Percentiles rank a stretch among this genome's conserved stretches.
Conservation (phyloP, 2,113 vertebrate species). For the Entelurus aequoreus region DNA sequence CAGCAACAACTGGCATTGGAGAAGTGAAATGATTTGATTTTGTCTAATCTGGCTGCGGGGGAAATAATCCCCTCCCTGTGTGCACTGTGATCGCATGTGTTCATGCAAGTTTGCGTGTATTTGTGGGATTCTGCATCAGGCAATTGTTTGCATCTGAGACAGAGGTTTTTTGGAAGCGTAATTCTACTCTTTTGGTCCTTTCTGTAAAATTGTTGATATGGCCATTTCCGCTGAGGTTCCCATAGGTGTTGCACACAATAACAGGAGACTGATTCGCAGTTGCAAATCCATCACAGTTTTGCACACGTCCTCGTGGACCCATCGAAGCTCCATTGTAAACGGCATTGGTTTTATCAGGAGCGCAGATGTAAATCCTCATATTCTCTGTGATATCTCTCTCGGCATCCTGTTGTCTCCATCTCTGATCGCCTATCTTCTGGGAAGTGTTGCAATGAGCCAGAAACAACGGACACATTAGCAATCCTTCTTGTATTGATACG, state of each 20-base stretch:
- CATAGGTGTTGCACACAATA: conserved; percentile 50
- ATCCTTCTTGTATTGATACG: conserved; percentile 45
- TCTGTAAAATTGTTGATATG: conserved; percentile 44
- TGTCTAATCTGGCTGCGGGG: conserved; percentile 71
- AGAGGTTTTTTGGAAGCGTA: conserved; percentile 41
- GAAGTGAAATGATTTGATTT: conserved; percentile 72
- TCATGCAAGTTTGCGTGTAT: conserved; percentile 33
- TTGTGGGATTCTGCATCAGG: conserved; percentile 21
- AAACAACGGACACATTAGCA: conserved; percentile 58
- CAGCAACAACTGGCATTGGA: conserved; percentile 64
- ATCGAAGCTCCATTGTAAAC: conserved; percentile 47
- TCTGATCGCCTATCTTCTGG: conserved; percentile 64
- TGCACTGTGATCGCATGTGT: conserved; percentile 40
- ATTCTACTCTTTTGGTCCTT: conserved; percentile 45
- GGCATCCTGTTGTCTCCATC: conserved; percentile 55
- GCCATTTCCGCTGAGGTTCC: conserved; percentile 48
- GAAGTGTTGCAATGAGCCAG: conserved; percentile 42
- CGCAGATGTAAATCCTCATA: conserved; percentile 68
- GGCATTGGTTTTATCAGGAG: conserved; percentile 52
- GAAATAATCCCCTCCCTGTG: conserved; percentile 63
- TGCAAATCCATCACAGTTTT: conserved; percentile 45
- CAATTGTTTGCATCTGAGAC: conserved; percentile 36
- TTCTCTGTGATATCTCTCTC: conserved; percentile 52
- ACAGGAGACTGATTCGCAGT: conserved; percentile 41
- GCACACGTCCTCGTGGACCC: conserved; percentile 25